Percentiles rank a stretch among this genome's conserved stretches.
Evolutionary conservation across 1,140 invertebrate genomes (phyloP).

Genomic region (Drosophila virilis): DNA sequence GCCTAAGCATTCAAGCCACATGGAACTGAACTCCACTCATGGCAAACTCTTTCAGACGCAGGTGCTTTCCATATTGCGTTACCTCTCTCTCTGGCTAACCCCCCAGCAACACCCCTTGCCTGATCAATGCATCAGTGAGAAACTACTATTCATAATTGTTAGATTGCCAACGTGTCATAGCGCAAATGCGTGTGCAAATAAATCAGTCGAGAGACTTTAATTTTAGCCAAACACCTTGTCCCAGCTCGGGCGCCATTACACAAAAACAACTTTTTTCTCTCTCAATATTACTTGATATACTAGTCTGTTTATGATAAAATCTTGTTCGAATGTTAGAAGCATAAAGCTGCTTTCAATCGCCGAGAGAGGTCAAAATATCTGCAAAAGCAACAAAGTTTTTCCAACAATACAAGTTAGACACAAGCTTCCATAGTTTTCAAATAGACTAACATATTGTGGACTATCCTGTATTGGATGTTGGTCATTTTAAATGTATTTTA

Average conservation of each 20-base stretch:
- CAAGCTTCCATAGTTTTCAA: no score
- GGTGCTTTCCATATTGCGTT: constrained; percentile 29
- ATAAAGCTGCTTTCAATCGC: no score
- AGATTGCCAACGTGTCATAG: constrained; percentile 36
- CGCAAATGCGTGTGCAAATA: constrained; percentile 38
- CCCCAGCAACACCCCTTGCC: background rate
- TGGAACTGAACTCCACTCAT: constrained; percentile 20
- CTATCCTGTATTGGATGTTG: no score
- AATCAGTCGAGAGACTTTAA: background rate
- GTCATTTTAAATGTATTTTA: no score
- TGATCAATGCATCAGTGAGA: constrained; percentile 14
- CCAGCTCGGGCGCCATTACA: no score
- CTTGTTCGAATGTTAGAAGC: no score
- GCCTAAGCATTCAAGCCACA: background rate
- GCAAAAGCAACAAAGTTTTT: no score
- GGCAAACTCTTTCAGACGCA: constrained; percentile 25
- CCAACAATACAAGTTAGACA: no score
- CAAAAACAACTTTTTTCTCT: no score
- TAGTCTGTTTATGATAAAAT: background rate
- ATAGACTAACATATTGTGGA: no score
- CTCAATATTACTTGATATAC: background rate
- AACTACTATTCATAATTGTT: constrained; percentile 38
- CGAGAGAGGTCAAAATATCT: no score
- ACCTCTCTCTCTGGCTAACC: background rate
- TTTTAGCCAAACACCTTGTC: no score